Conservation (phyloP, 2,113 vertebrate genomes). For the Suricata suricatta region DNA sequence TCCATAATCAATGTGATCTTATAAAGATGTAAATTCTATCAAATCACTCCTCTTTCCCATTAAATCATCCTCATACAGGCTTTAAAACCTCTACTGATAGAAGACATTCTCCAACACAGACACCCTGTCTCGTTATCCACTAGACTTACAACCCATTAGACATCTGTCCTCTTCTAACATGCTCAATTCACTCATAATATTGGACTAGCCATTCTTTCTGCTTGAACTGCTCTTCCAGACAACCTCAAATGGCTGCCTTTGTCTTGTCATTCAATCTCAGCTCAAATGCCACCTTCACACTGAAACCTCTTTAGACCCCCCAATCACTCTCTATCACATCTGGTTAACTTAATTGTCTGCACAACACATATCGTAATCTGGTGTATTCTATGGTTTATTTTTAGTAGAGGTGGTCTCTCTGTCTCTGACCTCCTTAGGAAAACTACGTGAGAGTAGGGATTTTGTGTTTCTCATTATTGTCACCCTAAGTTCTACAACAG, state of each 20-base stretch:
- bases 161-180: neutral
- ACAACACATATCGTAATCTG: neutral
- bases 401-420: neutral
- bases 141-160: neutral
- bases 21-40: neutral
- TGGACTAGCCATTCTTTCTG: neutral
- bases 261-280: neutral
- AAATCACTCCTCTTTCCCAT: neutral
- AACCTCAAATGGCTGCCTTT: neutral
- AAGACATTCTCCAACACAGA: neutral
- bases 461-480: neutral
- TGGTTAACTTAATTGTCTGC: neutral
- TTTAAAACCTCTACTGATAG: neutral
- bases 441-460: neutral
- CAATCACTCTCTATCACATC: neutral
- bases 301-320: neutral
- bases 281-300: neutral
- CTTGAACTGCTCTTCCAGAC: neutral
- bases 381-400: neutral
- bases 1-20: neutral
- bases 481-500: neutral
- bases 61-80: neutral
- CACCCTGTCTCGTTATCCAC: neutral
- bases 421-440: neutral
- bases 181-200: neutral